Evolutionary conservation across 2,888 invertebrate species (phyloP).

Genomic region (Rhagophthalmus giganteus): DNA sequence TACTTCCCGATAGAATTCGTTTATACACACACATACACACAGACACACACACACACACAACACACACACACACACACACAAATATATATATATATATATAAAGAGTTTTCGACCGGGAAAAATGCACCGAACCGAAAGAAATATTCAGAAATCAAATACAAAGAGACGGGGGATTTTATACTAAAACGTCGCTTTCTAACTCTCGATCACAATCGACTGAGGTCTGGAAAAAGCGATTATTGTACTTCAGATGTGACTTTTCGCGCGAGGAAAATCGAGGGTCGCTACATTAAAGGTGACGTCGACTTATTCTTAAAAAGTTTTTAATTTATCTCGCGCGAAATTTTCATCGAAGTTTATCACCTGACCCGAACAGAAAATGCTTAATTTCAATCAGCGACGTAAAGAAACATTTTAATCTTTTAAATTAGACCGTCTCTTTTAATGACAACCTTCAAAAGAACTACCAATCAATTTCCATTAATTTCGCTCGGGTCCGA

Average conservation of each 20-base stretch:
- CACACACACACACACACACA: too few relatives aligned
- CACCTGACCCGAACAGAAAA: too few relatives aligned
- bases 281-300: neutral
- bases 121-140: slow-evolving; percentile 19
- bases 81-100: too few relatives aligned
- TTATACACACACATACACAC: too few relatives aligned
- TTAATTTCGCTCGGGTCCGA: too few relatives aligned
- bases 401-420: neutral
- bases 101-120: slow-evolving; percentile 22
- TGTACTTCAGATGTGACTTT: too few relatives aligned
- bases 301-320: neutral
- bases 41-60: too few relatives aligned
- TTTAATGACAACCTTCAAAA: too few relatives aligned
- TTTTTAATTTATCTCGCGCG: neutral
- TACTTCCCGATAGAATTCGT: slow-evolving; percentile 28
- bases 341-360: too few relatives aligned
- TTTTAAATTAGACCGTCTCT: neutral
- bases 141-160: slow-evolving; percentile 24
- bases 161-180: slow-evolving; percentile 1
- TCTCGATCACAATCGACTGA: neutral
- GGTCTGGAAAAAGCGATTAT: neutral
- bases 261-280: too few relatives aligned
- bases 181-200: slow-evolving; percentile 5
- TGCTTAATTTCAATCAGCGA: too few relatives aligned
- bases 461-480: too few relatives aligned